These are phyloP conservation scores for Pseudorectes ferrugineus DNA, from an alignment of 2,113 vertebrate genomes.

Conservation along the genomic window DNA sequence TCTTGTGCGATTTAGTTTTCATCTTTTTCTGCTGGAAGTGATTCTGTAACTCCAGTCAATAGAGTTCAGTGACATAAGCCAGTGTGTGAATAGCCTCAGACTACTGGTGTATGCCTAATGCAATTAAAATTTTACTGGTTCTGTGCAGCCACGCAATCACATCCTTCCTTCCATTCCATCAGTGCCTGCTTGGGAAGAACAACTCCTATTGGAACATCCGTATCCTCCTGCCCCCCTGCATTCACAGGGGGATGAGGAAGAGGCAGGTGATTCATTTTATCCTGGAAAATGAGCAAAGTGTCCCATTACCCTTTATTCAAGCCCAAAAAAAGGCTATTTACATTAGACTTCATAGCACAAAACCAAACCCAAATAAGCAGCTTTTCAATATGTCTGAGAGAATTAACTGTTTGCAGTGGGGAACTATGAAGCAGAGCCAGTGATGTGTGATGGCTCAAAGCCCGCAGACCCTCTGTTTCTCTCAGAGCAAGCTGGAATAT, in stretches of 20 bases:
- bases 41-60: not conserved
- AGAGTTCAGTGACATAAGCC: not conserved
- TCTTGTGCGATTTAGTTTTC: not conserved
- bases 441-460: rapidly evolving
- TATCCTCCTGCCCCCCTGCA: not conserved
- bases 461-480: not conserved
- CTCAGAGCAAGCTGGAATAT: not conserved
- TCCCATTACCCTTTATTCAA: not conserved
- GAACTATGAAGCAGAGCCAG: not conserved
- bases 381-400: not conserved
- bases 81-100: not conserved
- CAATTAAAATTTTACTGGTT: not conserved
- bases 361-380: not conserved
- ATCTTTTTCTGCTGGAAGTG: not conserved
- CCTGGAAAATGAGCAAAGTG: not conserved
- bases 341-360: not conserved
- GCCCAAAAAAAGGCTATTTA: not conserved
- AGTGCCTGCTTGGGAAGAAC: not conserved
- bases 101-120: not conserved
- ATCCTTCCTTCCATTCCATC: not conserved
- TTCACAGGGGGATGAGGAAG: not conserved
- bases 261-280: not conserved
- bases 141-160: not conserved
- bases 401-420: not conserved
- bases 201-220: not conserved